A percentile compares a stretch with the other conserved stretches of the same genome.
These are phyloP conservation scores for Oreochromis spilurus DNA, from an alignment of 2,113 vertebrate species.

Conservation along the genomic window DNA sequence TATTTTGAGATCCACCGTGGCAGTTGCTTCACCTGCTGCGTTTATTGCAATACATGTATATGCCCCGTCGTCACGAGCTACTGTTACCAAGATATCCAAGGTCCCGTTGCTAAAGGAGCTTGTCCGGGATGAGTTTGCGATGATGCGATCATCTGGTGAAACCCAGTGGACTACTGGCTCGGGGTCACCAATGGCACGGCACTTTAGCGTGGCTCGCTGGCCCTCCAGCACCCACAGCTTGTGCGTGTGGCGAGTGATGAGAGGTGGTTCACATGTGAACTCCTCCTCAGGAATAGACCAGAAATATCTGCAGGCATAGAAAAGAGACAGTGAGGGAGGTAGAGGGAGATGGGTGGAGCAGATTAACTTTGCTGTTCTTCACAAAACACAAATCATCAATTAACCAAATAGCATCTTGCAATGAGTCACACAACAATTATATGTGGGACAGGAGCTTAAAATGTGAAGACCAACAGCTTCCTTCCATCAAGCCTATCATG, in stretches of 20 bases:
- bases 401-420: not conserved
- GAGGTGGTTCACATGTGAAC: constrained; percentile 87
- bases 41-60: constrained; percentile 91
- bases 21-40: constrained; percentile 85
- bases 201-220: constrained; percentile 82
- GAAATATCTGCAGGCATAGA: constrained; percentile 73
- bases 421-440: not conserved
- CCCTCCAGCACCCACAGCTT: constrained; percentile 88
- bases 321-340: not conserved
- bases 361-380: not conserved
- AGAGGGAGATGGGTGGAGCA: not conserved
- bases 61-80: constrained; percentile 80
- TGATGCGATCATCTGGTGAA: constrained; percentile 84
- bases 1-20: constrained; percentile 83
- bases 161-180: constrained; percentile 88
- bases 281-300: constrained; percentile 90
- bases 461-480: not conserved
- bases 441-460: not conserved
- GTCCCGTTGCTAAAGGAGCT: constrained; percentile 86
- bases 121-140: constrained; percentile 82
- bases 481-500: not conserved
- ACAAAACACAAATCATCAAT: constrained; percentile 11
- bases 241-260: constrained; percentile 88
- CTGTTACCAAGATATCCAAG: constrained; percentile 83
- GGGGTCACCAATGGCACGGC: constrained; percentile 84